A percentile compares a stretch with the other conserved stretches of the same genome.
Evolutionary conservation across 2,888 invertebrate genomes (phyloP).

Genomic region (Lypha dubia): DNA sequence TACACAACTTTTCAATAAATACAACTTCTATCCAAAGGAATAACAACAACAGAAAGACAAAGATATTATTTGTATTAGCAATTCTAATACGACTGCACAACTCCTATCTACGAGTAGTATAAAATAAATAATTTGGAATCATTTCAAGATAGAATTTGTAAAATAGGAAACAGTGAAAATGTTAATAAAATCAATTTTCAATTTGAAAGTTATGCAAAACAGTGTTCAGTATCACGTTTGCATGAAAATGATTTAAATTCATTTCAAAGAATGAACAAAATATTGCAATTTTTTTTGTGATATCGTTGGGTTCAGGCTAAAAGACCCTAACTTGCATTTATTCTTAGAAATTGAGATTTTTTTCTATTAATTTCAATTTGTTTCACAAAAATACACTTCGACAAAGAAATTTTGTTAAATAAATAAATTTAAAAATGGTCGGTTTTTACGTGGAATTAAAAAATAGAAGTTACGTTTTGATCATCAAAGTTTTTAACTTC

Average conservation of each 20-base stretch:
- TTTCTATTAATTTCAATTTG: too few relatives aligned
- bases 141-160: background rate
- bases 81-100: background rate
- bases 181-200: background rate
- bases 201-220: constrained; percentile 1
- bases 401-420: too few relatives aligned
- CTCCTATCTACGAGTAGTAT: background rate
- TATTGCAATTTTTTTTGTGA: background rate
- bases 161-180: constrained; percentile 1
- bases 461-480: too few relatives aligned
- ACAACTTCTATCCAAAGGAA: background rate
- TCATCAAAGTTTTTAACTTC: too few relatives aligned
- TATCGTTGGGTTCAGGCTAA: too few relatives aligned
- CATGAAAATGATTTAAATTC: background rate
- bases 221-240: background rate
- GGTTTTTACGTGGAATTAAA: too few relatives aligned
- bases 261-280: background rate
- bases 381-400: too few relatives aligned
- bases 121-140: background rate
- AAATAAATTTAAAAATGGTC: too few relatives aligned
- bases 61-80: background rate
- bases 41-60: background rate
- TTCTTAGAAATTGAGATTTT: too few relatives aligned
- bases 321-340: too few relatives aligned
- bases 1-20: background rate